A percentile compares a stretch with the other conserved stretches of the same genome.
Conservation (phyloP, 1,140 invertebrate species). For the Branchinecta lynchi region DNA sequence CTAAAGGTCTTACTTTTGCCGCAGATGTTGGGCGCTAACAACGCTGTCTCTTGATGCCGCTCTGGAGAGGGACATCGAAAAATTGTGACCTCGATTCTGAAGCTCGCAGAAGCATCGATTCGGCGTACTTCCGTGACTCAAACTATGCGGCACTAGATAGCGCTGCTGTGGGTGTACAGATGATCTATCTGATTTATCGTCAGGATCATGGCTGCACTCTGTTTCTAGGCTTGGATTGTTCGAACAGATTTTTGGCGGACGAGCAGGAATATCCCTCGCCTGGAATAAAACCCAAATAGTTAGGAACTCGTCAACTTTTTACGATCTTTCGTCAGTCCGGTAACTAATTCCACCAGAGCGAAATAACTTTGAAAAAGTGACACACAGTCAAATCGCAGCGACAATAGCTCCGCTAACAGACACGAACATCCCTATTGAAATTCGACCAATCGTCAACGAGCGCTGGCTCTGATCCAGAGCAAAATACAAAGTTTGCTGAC, state of each 20-base stretch:
- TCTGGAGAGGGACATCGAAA: neutral
- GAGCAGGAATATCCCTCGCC: no score
- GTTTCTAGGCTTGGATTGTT: neutral
- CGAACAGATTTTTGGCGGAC: neutral
- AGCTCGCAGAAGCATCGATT: neutral
- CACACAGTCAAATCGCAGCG: no score
- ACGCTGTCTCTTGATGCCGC: constrained; percentile 8
- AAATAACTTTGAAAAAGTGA: no score
- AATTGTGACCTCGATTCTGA: neutral
- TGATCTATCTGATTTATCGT: neutral
- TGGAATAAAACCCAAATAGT: no score
- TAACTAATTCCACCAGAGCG: no score
- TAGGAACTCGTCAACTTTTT: no score
- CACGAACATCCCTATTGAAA: no score
- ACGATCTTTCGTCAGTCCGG: no score
- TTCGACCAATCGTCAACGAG: no score
- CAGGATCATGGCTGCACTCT: neutral
- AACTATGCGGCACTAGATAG: neutral
- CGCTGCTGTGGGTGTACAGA: neutral
- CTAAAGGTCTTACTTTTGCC: neutral
- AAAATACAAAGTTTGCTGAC: no score
- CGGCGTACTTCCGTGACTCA: neutral
- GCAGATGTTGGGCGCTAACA: neutral
- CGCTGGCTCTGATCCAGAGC: no score
- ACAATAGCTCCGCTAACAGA: no score